phyloP scores from a whole-genome alignment of 2,113 vertebrate genomes.

The Natator depressus region DNA sequence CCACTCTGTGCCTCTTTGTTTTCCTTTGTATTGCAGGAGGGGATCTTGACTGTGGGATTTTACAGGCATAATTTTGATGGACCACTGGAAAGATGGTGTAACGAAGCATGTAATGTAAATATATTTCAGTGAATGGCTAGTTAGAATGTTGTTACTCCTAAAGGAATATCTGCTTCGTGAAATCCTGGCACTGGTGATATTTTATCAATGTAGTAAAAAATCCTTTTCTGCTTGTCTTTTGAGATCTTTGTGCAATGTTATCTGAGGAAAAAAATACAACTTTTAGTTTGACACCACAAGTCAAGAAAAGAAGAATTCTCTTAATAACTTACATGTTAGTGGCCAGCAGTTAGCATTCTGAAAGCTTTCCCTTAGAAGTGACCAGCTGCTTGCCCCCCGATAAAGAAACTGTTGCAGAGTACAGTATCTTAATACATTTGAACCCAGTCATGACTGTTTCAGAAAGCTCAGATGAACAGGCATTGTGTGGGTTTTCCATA shows the following conservation, averaged over 20 bases:
- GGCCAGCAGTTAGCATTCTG: background rate
- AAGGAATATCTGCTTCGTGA: background rate
- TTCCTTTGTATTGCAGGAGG: too few relatives aligned
- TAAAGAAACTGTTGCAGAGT: background rate
- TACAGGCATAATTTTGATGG: constrained; percentile 25
- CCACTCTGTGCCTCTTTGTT: too few relatives aligned
- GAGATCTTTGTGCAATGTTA: background rate
- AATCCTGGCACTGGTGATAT: background rate
- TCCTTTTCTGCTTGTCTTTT: background rate
- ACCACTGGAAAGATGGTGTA: constrained; percentile 23
- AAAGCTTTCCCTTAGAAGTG: background rate
- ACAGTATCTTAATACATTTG: background rate
- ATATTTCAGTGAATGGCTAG: background rate
- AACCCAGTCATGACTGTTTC: fast-evolving
- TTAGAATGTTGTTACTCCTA: background rate
- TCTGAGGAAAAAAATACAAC: too few relatives aligned
- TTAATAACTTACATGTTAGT: too few relatives aligned
- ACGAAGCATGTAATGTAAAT: background rate
- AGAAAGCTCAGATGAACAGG: background rate
- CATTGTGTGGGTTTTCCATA: background rate
- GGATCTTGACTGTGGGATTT: too few relatives aligned
- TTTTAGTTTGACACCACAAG: background rate
- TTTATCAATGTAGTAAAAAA: background rate
- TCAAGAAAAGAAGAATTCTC: background rate
- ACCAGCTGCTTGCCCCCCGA: background rate